Conservation (phyloP, 2,888 invertebrate genomes). For the Panzeria rudis region DNA sequence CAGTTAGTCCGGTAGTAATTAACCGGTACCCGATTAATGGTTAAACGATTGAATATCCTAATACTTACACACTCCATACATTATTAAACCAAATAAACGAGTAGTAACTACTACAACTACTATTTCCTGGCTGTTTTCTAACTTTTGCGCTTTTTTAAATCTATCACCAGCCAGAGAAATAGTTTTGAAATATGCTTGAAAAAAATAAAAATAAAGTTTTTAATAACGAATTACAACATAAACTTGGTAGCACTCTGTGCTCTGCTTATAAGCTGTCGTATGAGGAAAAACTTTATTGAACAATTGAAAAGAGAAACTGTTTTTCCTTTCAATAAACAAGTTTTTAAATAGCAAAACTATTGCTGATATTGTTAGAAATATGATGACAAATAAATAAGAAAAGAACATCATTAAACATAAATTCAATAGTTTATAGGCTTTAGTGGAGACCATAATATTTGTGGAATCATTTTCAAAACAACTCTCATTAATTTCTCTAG, state of each 20-base stretch:
- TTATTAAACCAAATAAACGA: background rate
- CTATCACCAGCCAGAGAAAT: conserved; percentile 36
- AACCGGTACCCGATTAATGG: too few relatives aligned
- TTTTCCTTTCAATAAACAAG: background rate
- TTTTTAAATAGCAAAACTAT: conserved; percentile 21
- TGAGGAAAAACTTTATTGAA: conserved; percentile 28
- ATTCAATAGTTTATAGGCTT: background rate
- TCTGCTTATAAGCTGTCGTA: conserved; percentile 9
- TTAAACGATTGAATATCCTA: too few relatives aligned
- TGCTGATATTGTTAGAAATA: conserved; percentile 23
- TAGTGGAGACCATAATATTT: too few relatives aligned
- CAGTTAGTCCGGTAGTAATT: too few relatives aligned
- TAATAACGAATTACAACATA: conserved; percentile 54
- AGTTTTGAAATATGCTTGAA: conserved; percentile 29
- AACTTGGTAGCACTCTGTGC: conserved; percentile 56
- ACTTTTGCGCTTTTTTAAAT: conserved; percentile 15
- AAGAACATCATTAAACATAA: background rate
- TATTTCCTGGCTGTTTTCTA: conserved; percentile 10
- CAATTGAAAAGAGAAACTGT: background rate
- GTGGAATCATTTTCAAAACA: too few relatives aligned
- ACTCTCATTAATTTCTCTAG: too few relatives aligned
- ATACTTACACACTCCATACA: background rate
- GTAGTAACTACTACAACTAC: conserved; percentile 13
- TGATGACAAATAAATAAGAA: background rate
- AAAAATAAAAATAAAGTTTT: conserved; percentile 48